Conservation (phyloP, 2,113 vertebrate species). For the Empidonax traillii region DNA sequence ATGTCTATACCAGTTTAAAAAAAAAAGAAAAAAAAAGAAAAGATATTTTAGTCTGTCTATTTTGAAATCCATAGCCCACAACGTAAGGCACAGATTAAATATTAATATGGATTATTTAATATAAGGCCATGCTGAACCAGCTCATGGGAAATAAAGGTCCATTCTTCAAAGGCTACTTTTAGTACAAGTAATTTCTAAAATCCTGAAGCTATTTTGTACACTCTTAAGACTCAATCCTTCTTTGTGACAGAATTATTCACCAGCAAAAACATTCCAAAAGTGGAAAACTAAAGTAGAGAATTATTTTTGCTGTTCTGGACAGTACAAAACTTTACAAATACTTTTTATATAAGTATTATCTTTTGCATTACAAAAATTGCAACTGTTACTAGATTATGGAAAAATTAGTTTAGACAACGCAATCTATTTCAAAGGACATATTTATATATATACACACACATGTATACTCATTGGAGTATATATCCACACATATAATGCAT, state of each 20-base stretch:
- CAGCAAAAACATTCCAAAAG: not conserved
- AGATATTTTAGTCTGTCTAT: not conserved
- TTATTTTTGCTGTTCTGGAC: not conserved
- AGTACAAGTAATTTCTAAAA: not conserved
- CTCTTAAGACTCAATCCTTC: not conserved
- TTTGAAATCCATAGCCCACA: not conserved
- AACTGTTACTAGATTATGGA: not conserved
- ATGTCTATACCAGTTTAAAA: not conserved
- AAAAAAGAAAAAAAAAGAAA: not conserved
- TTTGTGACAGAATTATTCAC: not conserved
- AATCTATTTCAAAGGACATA: not conserved
- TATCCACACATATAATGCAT: not conserved
- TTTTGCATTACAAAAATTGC: not conserved
- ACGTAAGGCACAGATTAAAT: not conserved
- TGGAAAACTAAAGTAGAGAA: not conserved
- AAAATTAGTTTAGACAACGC: not conserved
- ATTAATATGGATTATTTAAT: not conserved
- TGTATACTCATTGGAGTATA: not conserved
- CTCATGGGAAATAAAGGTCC: not conserved
- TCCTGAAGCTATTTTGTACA: not conserved
- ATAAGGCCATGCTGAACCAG: not conserved
- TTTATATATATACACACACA: not conserved
- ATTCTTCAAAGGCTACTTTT: not conserved
- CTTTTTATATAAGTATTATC: not conserved
- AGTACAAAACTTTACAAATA: not conserved